Conservation (phyloP, 2,888 invertebrate genomes). For the Noctua fimbriata region DNA sequence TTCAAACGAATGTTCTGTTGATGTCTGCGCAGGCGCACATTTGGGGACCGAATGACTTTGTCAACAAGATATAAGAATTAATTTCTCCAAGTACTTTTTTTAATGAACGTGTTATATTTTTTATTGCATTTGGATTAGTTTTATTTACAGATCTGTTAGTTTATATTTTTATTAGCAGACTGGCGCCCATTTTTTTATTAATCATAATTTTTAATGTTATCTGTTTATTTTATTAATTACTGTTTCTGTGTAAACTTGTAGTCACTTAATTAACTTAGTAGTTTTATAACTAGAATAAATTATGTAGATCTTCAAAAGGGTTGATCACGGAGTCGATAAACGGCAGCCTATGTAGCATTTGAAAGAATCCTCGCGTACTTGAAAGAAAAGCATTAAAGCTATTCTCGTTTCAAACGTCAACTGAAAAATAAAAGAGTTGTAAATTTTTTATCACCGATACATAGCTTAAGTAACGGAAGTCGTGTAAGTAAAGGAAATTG, state of each 20-base stretch:
- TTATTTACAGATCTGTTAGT: constrained; percentile 36
- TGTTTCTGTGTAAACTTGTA: not conserved
- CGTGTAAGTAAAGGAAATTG: constrained; percentile 86
- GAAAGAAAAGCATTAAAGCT: constrained; percentile 42
- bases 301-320: not conserved
- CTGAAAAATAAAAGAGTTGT: constrained; percentile 78
- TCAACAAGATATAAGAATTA: constrained; percentile 68
- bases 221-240: constrained; percentile 12
- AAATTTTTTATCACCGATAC: constrained; percentile 86
- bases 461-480: constrained; percentile 84
- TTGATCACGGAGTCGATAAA: not conserved
- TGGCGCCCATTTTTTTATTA: constrained; percentile 33
- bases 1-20: constrained; percentile 81
- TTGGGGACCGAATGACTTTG: constrained; percentile 75
- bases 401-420: constrained; percentile 72
- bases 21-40: constrained; percentile 77
- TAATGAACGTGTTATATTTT: constrained; percentile 56
- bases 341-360: not conserved
- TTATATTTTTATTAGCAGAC: constrained; percentile 41
- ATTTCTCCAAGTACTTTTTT: constrained; percentile 58
- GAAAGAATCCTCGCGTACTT: constrained; percentile 1
- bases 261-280: not conserved
- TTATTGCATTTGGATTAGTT: constrained; percentile 57
- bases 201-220: constrained; percentile 25
- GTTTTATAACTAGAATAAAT: not conserved